phyloP scores from a whole-genome alignment of 2,113 vertebrate species.

The Gopherus flavomarginatus region DNA sequence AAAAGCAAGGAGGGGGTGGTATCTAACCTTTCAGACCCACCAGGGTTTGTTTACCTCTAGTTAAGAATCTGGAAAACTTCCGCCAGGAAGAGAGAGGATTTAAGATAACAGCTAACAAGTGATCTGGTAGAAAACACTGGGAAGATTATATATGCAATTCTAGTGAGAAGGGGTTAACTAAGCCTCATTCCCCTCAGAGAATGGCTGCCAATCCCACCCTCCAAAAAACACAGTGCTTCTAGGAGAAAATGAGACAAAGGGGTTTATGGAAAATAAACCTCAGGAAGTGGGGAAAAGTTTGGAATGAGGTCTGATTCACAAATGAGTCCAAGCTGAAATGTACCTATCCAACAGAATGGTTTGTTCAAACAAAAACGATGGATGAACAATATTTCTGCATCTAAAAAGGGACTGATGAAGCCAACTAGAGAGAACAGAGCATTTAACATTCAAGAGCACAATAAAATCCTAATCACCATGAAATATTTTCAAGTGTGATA shows the following conservation, averaged over 20 bases:
- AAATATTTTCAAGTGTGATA: not conserved
- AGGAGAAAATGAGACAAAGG: slow-evolving; percentile 9
- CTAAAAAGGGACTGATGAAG: slow-evolving; percentile 18
- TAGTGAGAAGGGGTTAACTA: slow-evolving; percentile 44
- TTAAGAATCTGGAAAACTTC: slow-evolving; percentile 50
- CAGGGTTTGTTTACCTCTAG: slow-evolving; percentile 36
- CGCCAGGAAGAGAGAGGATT: slow-evolving; percentile 58
- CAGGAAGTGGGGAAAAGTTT: not conserved
- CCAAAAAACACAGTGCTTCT: not conserved
- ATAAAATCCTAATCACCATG: slow-evolving; percentile 21
- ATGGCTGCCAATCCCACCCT: slow-evolving; percentile 29
- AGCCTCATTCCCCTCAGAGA: not conserved
- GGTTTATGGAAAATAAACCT: slow-evolving; percentile 28
- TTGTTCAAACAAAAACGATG: not conserved
- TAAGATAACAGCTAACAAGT: slow-evolving; percentile 57
- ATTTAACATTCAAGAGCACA: slow-evolving; percentile 27
- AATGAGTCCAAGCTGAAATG: not conserved
- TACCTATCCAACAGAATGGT: slow-evolving; percentile 1
- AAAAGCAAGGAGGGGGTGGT: slow-evolving; percentile 20
- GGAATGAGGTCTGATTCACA: not conserved
- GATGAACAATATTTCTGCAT: slow-evolving; percentile 34
- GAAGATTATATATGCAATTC: slow-evolving; percentile 42
- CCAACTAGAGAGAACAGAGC: slow-evolving; percentile 16
- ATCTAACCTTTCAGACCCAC: slow-evolving; percentile 50
- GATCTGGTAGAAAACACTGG: slow-evolving; percentile 46